A percentile compares a stretch with the other conserved stretches of the same genome.
Conservation (phyloP, 1,140 invertebrate species). For the Lordiphosa stackelbergi region DNA sequence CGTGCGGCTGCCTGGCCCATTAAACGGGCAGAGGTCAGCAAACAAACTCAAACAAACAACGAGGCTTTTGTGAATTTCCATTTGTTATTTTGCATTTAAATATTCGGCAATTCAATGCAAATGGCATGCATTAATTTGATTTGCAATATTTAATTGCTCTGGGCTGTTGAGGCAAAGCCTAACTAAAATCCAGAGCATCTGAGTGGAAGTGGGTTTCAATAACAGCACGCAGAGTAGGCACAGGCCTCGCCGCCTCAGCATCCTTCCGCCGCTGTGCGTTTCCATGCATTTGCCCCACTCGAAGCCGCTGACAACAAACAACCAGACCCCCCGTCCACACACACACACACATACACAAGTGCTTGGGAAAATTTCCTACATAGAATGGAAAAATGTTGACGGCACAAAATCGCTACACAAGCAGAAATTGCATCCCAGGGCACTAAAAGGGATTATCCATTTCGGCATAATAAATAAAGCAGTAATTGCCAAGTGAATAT, state of each 20-base stretch:
- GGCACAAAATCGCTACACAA: constrained; percentile 54
- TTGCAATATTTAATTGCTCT: too few relatives aligned
- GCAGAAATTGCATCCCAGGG: constrained; percentile 57
- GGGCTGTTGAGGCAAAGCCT: neutral
- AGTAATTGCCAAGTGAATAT: constrained; percentile 71
- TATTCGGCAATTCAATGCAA: constrained; percentile 1
- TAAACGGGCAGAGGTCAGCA: constrained; percentile 28
- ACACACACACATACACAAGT: constrained; percentile 4
- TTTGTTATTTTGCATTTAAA: constrained; percentile 26
- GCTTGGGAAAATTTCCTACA: constrained; percentile 25
- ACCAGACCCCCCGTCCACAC: constrained; percentile 2
- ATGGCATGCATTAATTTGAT: neutral
- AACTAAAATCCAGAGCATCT: neutral
- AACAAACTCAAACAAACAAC: constrained; percentile 10
- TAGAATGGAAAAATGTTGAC: constrained; percentile 39
- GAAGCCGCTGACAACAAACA: neutral
- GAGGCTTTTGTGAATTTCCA: neutral
- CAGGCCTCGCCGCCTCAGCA: constrained; percentile 14
- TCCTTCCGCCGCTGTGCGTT: constrained; percentile 9
- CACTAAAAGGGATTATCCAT: constrained; percentile 68
- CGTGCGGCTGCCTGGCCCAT: too few relatives aligned
- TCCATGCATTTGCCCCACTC: constrained; percentile 21
- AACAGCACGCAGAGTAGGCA: too few relatives aligned
- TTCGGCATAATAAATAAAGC: constrained; percentile 76
- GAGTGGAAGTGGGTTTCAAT: neutral